phyloP scores from a whole-genome alignment of 2,113 vertebrate species.

The Lepisosteus osseus region DNA sequence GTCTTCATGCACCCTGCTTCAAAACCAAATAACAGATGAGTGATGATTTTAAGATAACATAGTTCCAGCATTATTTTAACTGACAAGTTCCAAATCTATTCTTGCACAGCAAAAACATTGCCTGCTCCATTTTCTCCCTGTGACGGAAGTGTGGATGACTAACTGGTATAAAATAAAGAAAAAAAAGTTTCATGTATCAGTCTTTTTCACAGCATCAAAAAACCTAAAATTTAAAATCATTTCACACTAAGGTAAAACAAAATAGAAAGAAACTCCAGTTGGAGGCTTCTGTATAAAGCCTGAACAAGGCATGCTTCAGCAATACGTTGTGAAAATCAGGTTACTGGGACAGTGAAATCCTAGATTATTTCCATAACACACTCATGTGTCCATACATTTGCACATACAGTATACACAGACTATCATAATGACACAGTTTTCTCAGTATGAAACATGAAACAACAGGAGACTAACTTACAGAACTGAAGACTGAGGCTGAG shows the following conservation, averaged over 20 bases:
- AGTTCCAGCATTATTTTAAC: background rate
- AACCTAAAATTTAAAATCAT: background rate
- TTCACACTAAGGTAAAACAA: background rate
- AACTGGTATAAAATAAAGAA: no score
- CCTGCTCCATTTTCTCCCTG: no score
- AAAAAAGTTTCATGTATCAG: no score
- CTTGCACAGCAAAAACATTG: no score
- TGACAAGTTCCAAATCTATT: no score
- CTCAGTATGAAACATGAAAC: background rate
- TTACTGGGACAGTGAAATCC: no score
- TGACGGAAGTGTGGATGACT: no score
- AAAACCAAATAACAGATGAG: background rate
- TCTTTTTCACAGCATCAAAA: no score
- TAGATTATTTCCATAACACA: background rate
- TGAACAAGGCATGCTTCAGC: no score
- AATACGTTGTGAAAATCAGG: no score
- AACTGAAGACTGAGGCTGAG: slow-evolving; percentile 92
- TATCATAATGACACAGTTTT: background rate
- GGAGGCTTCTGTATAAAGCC: no score
- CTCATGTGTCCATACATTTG: slow-evolving; percentile 1
- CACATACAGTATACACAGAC: background rate
- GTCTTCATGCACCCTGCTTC: background rate
- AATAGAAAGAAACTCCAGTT: no score
- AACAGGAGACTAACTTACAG: slow-evolving; percentile 70
- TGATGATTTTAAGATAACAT: background rate